These are phyloP conservation scores for Scolopax mira DNA, from an alignment of 2,113 vertebrate genomes.

Conservation along the genomic window DNA sequence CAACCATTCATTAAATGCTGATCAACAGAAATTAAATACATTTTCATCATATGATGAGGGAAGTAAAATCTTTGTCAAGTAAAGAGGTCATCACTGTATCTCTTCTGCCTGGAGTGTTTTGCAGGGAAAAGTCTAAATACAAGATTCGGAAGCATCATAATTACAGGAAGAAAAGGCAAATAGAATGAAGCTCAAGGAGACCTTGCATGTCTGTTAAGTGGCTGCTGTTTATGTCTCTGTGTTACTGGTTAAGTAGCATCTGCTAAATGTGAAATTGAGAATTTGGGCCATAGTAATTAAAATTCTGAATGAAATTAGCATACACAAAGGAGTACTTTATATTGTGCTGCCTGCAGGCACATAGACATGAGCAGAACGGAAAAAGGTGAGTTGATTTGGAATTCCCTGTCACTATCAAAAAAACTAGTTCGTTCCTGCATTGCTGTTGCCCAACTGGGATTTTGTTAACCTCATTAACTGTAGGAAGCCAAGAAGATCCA, in stretches of 20 bases:
- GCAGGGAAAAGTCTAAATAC: not conserved
- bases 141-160: not conserved
- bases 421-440: not conserved
- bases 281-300: not conserved
- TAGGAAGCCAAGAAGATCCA: not conserved
- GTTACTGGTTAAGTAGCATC: not conserved
- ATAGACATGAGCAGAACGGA: not conserved
- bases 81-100: not conserved
- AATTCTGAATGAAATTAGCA: not conserved
- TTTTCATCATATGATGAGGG: not conserved
- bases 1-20: not conserved
- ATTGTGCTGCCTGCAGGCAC: not conserved
- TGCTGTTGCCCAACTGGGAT: not conserved
- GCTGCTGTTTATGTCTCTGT: not conserved
- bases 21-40: not conserved
- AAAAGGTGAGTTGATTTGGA: not conserved
- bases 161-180: not conserved
- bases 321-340: not conserved
- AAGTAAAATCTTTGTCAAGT: not conserved
- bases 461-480: not conserved
- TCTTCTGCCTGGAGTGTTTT: not conserved
- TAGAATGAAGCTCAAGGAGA: not conserved
- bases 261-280: not conserved
- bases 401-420: not conserved
- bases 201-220: not conserved